phyloP scores from a whole-genome alignment of 1,140 invertebrate genomes.

The Carposina sasakii region DNA sequence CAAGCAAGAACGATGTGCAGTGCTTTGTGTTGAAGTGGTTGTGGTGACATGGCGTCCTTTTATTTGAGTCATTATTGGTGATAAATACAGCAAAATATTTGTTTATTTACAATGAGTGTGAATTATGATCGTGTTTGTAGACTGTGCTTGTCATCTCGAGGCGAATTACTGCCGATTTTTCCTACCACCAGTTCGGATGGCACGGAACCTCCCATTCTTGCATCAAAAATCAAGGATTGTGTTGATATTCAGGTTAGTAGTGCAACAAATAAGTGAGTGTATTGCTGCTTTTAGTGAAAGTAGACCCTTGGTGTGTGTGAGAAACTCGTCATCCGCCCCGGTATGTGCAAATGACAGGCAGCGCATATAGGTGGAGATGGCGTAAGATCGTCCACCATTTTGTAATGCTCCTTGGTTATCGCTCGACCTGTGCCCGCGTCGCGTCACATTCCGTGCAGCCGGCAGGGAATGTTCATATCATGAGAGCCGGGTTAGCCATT shows the following conservation, averaged over 20 bases:
- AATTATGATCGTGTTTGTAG: constrained; percentile 74
- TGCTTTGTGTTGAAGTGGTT: constrained; percentile 70
- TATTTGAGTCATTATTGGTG: constrained; percentile 51
- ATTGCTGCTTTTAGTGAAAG: constrained; percentile 64
- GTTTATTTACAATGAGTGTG: constrained; percentile 70
- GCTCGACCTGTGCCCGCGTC: constrained; percentile 62
- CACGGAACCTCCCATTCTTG: constrained; percentile 69
- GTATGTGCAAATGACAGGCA: constrained; percentile 64
- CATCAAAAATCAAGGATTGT: constrained; percentile 75
- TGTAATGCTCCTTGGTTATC: constrained; percentile 69
- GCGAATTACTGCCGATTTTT: constrained; percentile 72
- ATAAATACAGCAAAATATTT: constrained; percentile 43
- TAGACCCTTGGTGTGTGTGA: constrained; percentile 65
- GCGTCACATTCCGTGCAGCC: constrained; percentile 63
- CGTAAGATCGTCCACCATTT: constrained; percentile 74
- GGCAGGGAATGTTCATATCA: constrained; percentile 53
- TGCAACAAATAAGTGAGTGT: constrained; percentile 39
- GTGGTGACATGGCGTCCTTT: constrained; percentile 69
- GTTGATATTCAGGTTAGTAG: constrained; percentile 76
- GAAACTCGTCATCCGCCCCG: constrained; percentile 69
- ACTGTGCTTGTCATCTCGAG: constrained; percentile 75
- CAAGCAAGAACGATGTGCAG: constrained; percentile 66
- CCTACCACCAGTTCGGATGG: constrained; percentile 72
- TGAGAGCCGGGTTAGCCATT: constrained; percentile 60
- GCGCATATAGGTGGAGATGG: constrained; percentile 68